These are phyloP conservation scores for Ganaspis brasiliensis DNA, from an alignment of 2,888 invertebrate genomes.

Conservation along the genomic window DNA sequence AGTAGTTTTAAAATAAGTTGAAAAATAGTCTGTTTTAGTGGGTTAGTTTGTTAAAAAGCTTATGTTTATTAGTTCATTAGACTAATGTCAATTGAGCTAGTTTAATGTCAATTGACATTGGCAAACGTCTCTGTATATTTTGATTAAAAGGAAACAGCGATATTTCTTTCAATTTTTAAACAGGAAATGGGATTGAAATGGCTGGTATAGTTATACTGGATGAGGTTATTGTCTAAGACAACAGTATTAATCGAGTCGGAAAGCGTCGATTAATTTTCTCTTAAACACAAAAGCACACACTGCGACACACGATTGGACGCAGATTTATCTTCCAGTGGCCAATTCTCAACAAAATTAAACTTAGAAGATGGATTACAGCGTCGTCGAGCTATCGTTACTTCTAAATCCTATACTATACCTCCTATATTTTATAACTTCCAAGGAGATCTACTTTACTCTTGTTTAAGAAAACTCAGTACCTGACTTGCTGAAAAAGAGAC, in stretches of 20 bases:
- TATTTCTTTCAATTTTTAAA: conserved; percentile 33
- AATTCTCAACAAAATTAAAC: conserved; percentile 26
- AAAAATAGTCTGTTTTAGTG: too few relatives aligned
- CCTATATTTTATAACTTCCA: conserved; percentile 40
- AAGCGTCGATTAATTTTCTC: conserved; percentile 28
- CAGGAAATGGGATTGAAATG: neutral
- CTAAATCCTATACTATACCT: conserved; percentile 37
- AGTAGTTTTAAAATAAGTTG: too few relatives aligned
- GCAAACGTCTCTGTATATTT: conserved; percentile 4
- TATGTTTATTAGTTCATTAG: too few relatives aligned
- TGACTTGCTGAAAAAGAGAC: conserved; percentile 10
- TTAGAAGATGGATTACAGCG: conserved; percentile 27
- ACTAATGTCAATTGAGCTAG: neutral
- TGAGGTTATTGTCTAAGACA: neutral
- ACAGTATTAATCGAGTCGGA: conserved; percentile 21
- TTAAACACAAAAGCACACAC: conserved; percentile 13
- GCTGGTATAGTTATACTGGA: too few relatives aligned
- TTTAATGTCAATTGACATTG: conserved; percentile 25
- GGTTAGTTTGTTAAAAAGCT: too few relatives aligned
- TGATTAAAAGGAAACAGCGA: neutral
- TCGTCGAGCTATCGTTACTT: conserved; percentile 28
- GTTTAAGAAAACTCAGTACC: conserved; percentile 18
- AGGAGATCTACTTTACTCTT: conserved; percentile 39
- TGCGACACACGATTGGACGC: conserved; percentile 3
- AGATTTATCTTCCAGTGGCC: conserved; percentile 6